Conservation (phyloP, 2,113 vertebrate species). For the Alouatta palliata region DNA sequence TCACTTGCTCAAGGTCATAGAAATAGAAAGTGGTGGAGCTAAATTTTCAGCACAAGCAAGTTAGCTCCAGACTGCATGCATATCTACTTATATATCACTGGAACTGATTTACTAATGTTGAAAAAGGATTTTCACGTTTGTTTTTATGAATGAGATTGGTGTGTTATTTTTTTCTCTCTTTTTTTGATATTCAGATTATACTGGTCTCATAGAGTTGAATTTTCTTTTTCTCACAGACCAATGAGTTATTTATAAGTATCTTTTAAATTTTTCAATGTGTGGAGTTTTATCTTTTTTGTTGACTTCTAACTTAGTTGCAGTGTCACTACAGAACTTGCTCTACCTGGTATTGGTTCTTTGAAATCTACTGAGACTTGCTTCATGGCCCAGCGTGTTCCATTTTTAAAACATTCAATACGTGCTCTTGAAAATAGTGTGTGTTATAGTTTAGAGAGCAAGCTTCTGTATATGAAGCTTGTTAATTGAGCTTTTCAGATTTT, state of each 20-base stretch:
- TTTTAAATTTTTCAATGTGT: not conserved
- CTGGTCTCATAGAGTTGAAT: not conserved
- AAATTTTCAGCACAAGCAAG: not conserved
- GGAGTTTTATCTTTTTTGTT: not conserved
- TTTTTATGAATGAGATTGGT: constrained; percentile 6
- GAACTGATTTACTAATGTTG: not conserved
- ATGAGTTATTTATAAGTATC: not conserved
- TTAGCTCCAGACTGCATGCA: not conserved
- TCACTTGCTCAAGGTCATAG: not conserved
- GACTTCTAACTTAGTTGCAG: not conserved
- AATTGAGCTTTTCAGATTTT: not conserved
- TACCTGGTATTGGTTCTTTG: not conserved
- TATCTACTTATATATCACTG: not conserved
- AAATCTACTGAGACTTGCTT: constrained; percentile 18
- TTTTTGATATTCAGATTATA: not conserved
- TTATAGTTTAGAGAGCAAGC: not conserved
- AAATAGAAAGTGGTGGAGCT: not conserved
- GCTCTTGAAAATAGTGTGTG: not conserved
- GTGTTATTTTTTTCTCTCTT: not conserved
- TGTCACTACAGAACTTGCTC: constrained; percentile 3
- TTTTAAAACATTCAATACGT: constrained; percentile 1
- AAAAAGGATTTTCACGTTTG: not conserved
- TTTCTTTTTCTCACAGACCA: not conserved
- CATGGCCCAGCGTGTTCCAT: not conserved
- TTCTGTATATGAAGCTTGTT: not conserved